phyloP scores from a whole-genome alignment of 2,797 vertebrate genomes.

The Poecilia gillii region DNA sequence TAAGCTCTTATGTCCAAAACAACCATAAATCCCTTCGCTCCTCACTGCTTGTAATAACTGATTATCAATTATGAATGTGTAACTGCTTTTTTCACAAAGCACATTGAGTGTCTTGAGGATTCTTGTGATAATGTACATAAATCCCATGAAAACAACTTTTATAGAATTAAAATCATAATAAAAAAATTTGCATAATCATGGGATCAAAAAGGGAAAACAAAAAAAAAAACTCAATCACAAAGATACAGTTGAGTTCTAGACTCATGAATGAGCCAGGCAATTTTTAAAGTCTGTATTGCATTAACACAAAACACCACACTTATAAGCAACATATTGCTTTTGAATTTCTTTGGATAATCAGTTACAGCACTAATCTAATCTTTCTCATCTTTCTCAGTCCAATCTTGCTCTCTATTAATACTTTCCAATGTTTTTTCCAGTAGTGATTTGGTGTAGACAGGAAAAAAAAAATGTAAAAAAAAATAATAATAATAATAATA shows the following conservation, averaged over 20 bases:
- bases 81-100: not conserved
- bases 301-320: not conserved
- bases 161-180: not conserved
- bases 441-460: not conserved
- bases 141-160: not conserved
- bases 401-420: not conserved
- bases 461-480: not conserved
- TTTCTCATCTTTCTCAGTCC: not conserved
- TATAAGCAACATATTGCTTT: not conserved
- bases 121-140: not conserved
- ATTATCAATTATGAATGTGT: conserved; percentile 11
- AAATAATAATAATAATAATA: too few relatives aligned
- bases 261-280: too few relatives aligned
- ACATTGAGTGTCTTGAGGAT: not conserved
- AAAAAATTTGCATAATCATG: not conserved
- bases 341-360: not conserved
- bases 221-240: not conserved
- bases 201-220: not conserved
- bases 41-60: conserved; percentile 4
- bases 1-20: conserved; percentile 11
- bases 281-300: not conserved
- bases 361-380: not conserved
- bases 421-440: not conserved
- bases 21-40: conserved; percentile 6
- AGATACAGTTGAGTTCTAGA: not conserved